Percentiles rank a stretch among this genome's conserved stretches.
Evolutionary conservation across 2,113 vertebrate genomes (phyloP).

Genomic region (human (Homo sapiens)): GRCh38 chr13:40645001-40645500

Average conservation of each 20-base stretch:
- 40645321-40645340: neutral
- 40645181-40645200: neutral
- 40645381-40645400: neutral
- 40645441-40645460: neutral
- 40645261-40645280: neutral
- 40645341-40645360: neutral
- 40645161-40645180: neutral
- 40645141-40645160: neutral
- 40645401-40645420: neutral
- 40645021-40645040: neutral
- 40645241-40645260: neutral
- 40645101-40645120: neutral
- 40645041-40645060: neutral
- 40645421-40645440: neutral
- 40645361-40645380: neutral
- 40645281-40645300: neutral
- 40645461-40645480: neutral
- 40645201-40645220: neutral
- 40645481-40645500: neutral
- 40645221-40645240: neutral
- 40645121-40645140: neutral
- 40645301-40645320: neutral
- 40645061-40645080: neutral
- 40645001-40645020: neutral
- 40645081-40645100: neutral